Evolutionary conservation across 1,140 invertebrate genomes (phyloP).

Genomic region (Sesamia nonagrioides): DNA sequence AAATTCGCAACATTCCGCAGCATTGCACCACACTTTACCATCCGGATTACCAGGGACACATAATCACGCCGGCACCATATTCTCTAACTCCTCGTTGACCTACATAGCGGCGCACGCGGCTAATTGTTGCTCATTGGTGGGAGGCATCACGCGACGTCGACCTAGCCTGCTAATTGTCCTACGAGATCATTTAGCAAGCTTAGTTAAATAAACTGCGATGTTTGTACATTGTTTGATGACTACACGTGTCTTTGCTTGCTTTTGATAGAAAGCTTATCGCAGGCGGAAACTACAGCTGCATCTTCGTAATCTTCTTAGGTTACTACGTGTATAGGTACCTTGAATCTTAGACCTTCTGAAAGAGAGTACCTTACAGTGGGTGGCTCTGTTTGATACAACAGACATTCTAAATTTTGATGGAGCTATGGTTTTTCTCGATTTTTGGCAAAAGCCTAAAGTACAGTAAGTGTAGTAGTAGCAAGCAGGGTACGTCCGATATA

Average conservation of each 20-base stretch:
- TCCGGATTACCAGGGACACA: slow-evolving; percentile 25
- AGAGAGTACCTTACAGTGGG: too few species aligned
- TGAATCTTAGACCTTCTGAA: too few species aligned
- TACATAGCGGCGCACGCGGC: slow-evolving; percentile 67
- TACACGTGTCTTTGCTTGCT: neutral
- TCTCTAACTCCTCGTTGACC: slow-evolving; percentile 70
- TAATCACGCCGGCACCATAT: slow-evolving; percentile 28
- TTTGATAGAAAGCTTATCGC: neutral
- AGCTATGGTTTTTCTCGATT: too few species aligned
- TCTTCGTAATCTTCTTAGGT: too few species aligned
- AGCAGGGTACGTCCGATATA: too few species aligned
- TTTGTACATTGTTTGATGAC: neutral
- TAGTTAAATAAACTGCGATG: slow-evolving; percentile 12
- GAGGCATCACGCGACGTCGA: slow-evolving; percentile 62
- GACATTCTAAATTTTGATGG: too few species aligned
- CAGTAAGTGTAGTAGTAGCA: too few species aligned
- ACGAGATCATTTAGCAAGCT: slow-evolving; percentile 10
- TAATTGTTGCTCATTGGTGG: slow-evolving; percentile 76
- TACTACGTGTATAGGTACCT: too few species aligned
- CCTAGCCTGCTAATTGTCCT: slow-evolving; percentile 68
- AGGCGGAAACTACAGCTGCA: too few species aligned
- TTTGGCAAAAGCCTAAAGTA: too few species aligned
- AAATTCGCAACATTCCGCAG: neutral
- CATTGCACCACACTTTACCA: slow-evolving; percentile 11
- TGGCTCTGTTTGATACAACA: too few species aligned